phyloP scores from a whole-genome alignment of 2,888 invertebrate genomes.

The Torymus texanus region DNA sequence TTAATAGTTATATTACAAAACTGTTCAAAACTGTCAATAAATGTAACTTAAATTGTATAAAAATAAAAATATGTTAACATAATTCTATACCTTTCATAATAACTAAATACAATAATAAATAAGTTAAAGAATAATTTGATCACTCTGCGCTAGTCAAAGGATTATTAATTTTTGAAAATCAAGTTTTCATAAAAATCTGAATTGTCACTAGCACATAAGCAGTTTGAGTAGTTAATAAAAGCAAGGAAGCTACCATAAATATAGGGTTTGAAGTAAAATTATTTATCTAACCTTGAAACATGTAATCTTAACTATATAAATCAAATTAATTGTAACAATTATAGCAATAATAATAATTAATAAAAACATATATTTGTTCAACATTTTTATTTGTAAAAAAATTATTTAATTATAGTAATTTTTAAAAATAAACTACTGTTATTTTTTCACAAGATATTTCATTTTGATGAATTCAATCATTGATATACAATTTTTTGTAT shows the following conservation, averaged over 20 bases:
- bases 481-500: no score
- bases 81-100: constrained; percentile 18
- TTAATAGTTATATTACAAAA: no score
- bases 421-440: not conserved
- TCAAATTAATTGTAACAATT: not conserved
- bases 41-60: constrained; percentile 8
- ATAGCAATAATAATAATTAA: not conserved
- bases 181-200: constrained; percentile 30
- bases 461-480: no score
- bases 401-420: not conserved
- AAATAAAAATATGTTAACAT: constrained; percentile 1
- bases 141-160: constrained; percentile 53
- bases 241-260: constrained; percentile 3
- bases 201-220: constrained; percentile 51
- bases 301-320: constrained; percentile 26
- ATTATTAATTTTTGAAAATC: constrained; percentile 32
- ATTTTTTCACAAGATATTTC: no score
- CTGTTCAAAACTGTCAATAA: not conserved
- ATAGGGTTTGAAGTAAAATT: constrained; percentile 20
- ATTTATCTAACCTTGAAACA: not conserved
- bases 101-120: constrained; percentile 19
- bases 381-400: no score
- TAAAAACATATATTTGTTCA: no score
- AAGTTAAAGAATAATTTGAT: constrained; percentile 44
- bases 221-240: constrained; percentile 38